A percentile compares a stretch with the other conserved stretches of the same genome.
Evolutionary conservation across 2,888 invertebrate genomes (phyloP).

Genomic region (Cheiracanthium punctorium): DNA sequence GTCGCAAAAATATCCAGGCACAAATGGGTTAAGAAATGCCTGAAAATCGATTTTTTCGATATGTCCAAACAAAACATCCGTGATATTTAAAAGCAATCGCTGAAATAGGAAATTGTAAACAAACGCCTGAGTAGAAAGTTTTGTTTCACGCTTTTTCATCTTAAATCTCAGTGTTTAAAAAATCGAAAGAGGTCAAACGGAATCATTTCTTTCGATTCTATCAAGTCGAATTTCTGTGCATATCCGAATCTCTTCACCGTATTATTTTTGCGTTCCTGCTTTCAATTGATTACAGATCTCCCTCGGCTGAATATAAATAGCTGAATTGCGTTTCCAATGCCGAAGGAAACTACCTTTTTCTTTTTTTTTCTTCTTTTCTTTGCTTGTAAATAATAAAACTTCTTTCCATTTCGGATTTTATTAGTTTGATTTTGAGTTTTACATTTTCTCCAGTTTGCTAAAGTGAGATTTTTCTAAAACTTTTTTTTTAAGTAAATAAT

Average conservation of each 20-base stretch:
- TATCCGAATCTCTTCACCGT: not conserved
- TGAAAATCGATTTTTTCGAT: too few species aligned
- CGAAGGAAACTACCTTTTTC: not conserved
- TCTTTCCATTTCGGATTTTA: not conserved
- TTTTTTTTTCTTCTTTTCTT: not conserved
- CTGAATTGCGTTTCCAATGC: not conserved
- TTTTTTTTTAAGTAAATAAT: too few species aligned
- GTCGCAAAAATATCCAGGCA: too few species aligned
- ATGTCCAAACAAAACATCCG: too few species aligned
- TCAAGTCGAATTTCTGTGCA: not conserved
- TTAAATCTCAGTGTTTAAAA: not conserved
- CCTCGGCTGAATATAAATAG: not conserved
- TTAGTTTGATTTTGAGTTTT: not conserved
- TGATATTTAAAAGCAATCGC: too few species aligned
- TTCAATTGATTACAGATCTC: not conserved
- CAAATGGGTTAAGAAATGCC: too few species aligned
- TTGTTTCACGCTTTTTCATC: too few species aligned
- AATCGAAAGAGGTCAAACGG: not conserved
- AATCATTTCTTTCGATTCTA: not conserved
- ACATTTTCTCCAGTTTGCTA: too few species aligned
- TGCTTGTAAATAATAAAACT: not conserved
- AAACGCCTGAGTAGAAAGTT: too few species aligned
- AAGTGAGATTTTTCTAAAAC: too few species aligned
- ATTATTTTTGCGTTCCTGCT: not conserved
- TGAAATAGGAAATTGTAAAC: too few species aligned